phyloP scores from a whole-genome alignment of 1,140 invertebrate genomes.

The Drosophila kurseongensis region DNA sequence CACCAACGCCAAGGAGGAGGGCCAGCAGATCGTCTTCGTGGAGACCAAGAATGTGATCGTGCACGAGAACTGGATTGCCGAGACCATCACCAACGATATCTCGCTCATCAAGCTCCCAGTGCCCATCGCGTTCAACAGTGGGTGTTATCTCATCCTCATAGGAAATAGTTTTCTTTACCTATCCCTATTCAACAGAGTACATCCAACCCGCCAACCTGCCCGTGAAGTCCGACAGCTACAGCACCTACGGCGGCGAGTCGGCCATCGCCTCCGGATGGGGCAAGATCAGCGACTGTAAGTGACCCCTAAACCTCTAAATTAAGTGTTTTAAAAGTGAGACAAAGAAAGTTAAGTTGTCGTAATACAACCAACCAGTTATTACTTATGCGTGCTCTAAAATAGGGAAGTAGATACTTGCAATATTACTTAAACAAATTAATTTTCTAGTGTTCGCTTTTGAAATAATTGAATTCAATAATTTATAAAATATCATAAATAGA shows the following conservation, averaged over 20 bases:
- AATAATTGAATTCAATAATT: no score
- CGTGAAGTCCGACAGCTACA: constrained; percentile 39
- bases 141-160: not conserved
- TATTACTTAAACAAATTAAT: no score
- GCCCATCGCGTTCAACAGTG: constrained; percentile 51
- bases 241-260: constrained; percentile 41
- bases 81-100: constrained; percentile 60
- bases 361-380: not conserved
- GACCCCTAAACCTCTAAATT: not conserved
- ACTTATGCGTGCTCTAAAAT: no score
- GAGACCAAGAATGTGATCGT: constrained; percentile 56
- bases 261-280: constrained; percentile 74
- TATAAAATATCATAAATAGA: no score
- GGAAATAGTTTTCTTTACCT: not conserved
- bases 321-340: not conserved
- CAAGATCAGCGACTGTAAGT: constrained; percentile 64
- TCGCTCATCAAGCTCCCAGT: constrained; percentile 69
- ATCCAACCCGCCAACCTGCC: constrained; percentile 65
- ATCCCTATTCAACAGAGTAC: constrained; percentile 3
- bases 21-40: constrained; percentile 67
- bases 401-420: no score
- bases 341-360: constrained; percentile 11
- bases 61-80: constrained; percentile 33
- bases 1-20: constrained; percentile 48
- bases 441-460: no score